A percentile compares a stretch with the other conserved stretches of the same genome.
phyloP scores from a whole-genome alignment of 2,888 invertebrate genomes.

The Drosophila barbarae region DNA sequence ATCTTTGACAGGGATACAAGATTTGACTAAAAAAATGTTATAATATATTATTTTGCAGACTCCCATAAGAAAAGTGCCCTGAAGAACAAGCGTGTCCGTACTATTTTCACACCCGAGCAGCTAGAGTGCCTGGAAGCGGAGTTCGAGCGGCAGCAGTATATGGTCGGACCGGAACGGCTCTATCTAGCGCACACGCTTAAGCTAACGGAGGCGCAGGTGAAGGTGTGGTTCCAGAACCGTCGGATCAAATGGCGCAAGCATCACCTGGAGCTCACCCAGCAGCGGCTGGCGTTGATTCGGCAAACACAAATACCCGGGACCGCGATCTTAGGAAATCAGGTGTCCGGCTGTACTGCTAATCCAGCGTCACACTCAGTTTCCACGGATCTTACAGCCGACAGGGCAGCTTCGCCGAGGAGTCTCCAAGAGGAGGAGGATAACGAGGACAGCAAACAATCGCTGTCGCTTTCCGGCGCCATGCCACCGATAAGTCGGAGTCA shows the following conservation, averaged over 20 bases:
- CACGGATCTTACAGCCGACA: conserved; percentile 40
- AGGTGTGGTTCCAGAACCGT: conserved; percentile 95
- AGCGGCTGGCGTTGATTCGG: conserved; percentile 84
- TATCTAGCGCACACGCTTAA: conserved; percentile 86
- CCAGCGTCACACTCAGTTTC: conserved; percentile 15
- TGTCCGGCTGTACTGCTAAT: conserved; percentile 20
- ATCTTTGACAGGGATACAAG: too few species aligned
- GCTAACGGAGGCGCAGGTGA: conserved; percentile 84
- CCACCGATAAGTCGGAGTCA: conserved; percentile 58
- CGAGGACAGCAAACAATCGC: conserved; percentile 73
- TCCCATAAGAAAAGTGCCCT: conserved; percentile 78
- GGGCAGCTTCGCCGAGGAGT: conserved; percentile 60
- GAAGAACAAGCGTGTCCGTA: conserved; percentile 93
- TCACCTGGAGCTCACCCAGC: conserved; percentile 94
- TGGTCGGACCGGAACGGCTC: conserved; percentile 97
- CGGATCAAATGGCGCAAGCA: conserved; percentile 96
- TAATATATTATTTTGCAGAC: conserved; percentile 69
- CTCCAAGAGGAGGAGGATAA: conserved; percentile 68
- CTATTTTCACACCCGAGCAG: conserved; percentile 98
- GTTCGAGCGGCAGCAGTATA: conserved; percentile 97
- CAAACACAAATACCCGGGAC: conserved; percentile 76
- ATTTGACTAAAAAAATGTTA: too few species aligned
- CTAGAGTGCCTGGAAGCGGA: conserved; percentile 95
- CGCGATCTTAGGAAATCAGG: conserved; percentile 38
- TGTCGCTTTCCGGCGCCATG: conserved; percentile 54